Evolutionary conservation across 2,113 vertebrate genomes (phyloP).

Genomic region (Mastomys natalensis): DNA sequence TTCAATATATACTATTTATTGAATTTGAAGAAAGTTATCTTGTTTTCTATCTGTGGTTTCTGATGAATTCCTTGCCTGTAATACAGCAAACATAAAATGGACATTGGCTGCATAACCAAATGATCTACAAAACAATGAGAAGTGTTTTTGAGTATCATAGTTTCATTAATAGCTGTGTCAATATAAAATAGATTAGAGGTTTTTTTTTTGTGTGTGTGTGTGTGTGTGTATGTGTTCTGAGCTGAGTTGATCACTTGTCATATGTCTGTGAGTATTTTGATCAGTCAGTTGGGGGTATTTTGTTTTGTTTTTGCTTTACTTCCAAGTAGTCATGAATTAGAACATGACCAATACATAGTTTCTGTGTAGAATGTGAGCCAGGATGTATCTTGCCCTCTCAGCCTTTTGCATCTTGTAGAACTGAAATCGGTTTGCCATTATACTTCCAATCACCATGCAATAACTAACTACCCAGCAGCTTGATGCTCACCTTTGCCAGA

Average conservation of each 20-base stretch:
- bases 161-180: background rate
- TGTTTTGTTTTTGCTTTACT: background rate
- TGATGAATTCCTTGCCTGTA: background rate
- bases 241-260: constrained; percentile 8
- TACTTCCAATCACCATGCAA: constrained; percentile 63
- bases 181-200: background rate
- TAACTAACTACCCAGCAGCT: constrained; percentile 63
- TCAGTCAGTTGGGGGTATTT: background rate
- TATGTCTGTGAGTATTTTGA: constrained; percentile 15
- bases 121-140: background rate
- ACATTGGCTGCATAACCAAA: background rate
- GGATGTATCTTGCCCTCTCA: background rate
- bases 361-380: constrained; percentile 48
- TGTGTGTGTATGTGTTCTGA: background rate
- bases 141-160: background rate
- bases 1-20: background rate
- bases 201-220: too few species aligned
- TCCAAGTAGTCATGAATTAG: background rate
- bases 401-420: constrained; percentile 52
- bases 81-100: background rate
- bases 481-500: constrained; percentile 77
- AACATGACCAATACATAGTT: background rate
- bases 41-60: background rate
- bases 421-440: constrained; percentile 71
- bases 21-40: background rate